Evolutionary conservation across 2,113 vertebrate genomes (phyloP).

Genomic region (Megaceryle torquata): DNA sequence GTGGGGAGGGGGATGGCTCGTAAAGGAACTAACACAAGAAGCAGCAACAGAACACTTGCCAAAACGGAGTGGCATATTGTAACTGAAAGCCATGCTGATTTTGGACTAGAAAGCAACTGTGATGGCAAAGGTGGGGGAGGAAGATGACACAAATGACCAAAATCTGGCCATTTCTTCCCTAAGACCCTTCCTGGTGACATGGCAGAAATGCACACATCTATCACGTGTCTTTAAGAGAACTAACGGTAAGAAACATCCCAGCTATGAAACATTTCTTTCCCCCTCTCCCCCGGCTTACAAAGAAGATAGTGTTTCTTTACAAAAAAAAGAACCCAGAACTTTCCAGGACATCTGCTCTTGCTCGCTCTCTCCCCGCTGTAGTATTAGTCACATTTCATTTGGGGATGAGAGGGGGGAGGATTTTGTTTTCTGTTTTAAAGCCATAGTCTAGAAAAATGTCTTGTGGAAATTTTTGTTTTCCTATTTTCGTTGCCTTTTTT

Average conservation of each 20-base stretch:
- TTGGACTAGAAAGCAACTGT: slow-evolving; percentile 7
- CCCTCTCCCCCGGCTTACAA: neutral
- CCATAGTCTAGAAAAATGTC: slow-evolving; percentile 72
- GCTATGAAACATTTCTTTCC: neutral
- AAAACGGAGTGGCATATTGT: neutral
- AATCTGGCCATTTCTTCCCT: neutral
- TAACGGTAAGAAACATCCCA: neutral
- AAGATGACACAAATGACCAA: neutral
- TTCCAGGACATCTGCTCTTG: slow-evolving; percentile 19
- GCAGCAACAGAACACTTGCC: slow-evolving; percentile 14
- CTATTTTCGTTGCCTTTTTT: neutral
- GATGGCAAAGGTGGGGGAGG: slow-evolving; percentile 10
- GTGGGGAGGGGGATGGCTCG: neutral
- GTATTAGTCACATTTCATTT: neutral
- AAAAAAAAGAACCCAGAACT: slow-evolving; percentile 16
- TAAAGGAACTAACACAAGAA: neutral
- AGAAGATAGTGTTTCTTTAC: slow-evolving; percentile 31
- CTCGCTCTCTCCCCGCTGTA: neutral
- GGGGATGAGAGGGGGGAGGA: neutral
- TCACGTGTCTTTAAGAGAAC: neutral
- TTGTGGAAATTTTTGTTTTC: slow-evolving; percentile 30
- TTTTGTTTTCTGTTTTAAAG: slow-evolving; percentile 67
- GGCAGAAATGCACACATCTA: neutral
- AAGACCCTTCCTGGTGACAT: neutral
- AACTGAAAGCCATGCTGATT: slow-evolving; percentile 48